Base-by-base conservation (phyloP, 2,888 invertebrate genomes). In the Lasioglossum calceatum region DNA sequence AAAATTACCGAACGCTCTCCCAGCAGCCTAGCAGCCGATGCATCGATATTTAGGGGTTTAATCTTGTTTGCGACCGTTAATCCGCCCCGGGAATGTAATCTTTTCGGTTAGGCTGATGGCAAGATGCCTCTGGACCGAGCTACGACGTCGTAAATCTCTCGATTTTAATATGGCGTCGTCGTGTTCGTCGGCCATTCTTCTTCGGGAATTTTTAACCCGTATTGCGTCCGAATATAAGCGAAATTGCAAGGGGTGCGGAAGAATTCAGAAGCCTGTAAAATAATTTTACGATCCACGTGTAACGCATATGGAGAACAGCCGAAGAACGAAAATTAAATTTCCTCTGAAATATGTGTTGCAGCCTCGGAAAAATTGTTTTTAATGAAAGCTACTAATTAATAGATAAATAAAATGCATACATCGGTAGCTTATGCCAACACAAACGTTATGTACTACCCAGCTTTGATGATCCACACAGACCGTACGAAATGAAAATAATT, bases 51-150 rank as follows among this genome's bases (percentile, higher is more conserved):
- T 19, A 64, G 19, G 19, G 67, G 36, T 67, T 50, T 50, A 74
- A 74, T 74, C 74, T 47, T 36, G 50, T 36, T 54, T 36, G 74
- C 32, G 50, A 50, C 23, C 74, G 50, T 54, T 50, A 50, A 74
- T 74, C 50, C 74, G 50, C 23, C 47, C 27, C 36, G 74, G 36
- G 74, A 74, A 50, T 36, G 74, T 50, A 74, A 74, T 74, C 74
- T 50, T 50, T 79, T 4, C 27, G 58, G 61, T 16, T 23, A n/a
- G 67, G 67, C 67, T 19, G 67, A 67, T 67, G 36, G 36, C 32
- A 32, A 36, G 36, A 67, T 67, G 61, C 61, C 27, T 27, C 27
- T 27, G 27, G 14, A 27, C 16, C 12, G 67, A 67, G 19, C 8
- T 36, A 67, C 67, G 39, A 67, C 67, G 72, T 27, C 36, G 10